Base-by-base conservation (phyloP, 2,888 invertebrate genomes). In the Parapristionchus giblindavisi region DNA sequence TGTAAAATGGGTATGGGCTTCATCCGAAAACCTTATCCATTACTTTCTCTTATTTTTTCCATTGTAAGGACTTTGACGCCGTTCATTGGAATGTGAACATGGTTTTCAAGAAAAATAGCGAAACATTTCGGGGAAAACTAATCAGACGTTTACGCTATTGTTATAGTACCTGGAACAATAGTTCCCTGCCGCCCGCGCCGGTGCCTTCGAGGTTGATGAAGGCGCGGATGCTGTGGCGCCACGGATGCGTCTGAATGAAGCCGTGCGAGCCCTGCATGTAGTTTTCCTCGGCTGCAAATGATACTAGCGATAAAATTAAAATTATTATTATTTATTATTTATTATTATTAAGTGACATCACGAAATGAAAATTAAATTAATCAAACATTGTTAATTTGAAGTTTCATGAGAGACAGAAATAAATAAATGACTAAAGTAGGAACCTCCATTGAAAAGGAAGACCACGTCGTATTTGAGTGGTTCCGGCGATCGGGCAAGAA, bases 141-240 rank as follows among this genome's bases (percentile, higher is more conserved):
- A n/a, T n/a, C n/a, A n/a, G n/a, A n/a, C n/a, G n/a, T n/a, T n/a
- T n/a, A n/a, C n/a, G n/a, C n/a, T n/a, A n/a, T n/a, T n/a, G n/a
- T 48, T 38, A 74, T 89, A 93, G 93, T 38, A 82, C 92, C 90
- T 97, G 97, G 87, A 97, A 97, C 6, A 97, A 90, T 75, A 93
- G 91, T 84, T 96, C 94, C 76, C 94, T 92, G 1, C 96, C 96
- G 43, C 96, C 96, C 86, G 93, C 93, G 0, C 96, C 97, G 70
- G 93, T 94, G 0, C 95, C 93, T 89, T 97, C 97, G 81, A 97
- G 89, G 89, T 97, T 97, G 72, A 97, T 91, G 77, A 96, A 93
- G 0, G 93, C 92, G 65, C 92, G 91, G 58, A 93, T 91, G 79
- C 93, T 92, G 77, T 92, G 91, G 0, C 94, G 92, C 96, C 95